phyloP scores from a whole-genome alignment of 2,888 invertebrate species.

The Drosophila nigritarsus region DNA sequence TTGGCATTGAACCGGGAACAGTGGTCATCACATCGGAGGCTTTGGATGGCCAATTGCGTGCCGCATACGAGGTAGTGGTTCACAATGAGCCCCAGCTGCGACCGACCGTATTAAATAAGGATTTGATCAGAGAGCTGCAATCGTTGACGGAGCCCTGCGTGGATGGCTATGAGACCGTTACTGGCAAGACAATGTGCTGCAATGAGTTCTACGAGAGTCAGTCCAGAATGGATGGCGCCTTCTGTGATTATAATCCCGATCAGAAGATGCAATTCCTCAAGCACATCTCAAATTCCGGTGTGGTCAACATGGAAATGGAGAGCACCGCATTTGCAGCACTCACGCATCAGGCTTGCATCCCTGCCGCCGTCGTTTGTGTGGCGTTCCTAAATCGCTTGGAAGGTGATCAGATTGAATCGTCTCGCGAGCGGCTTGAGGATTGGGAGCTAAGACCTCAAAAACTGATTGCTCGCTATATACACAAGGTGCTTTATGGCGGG shows the following conservation, averaged over 20 bases:
- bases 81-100: constrained; percentile 90
- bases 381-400: constrained; percentile 94
- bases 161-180: constrained; percentile 92
- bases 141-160: constrained; percentile 88
- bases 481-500: constrained; percentile 27
- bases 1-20: constrained; percentile 95
- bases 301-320: constrained; percentile 98
- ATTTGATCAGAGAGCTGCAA: constrained; percentile 91
- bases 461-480: constrained; percentile 46
- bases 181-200: constrained; percentile 96
- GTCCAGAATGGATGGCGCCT: constrained; percentile 95
- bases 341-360: constrained; percentile 94
- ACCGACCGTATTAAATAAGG: constrained; percentile 91
- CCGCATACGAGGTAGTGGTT: constrained; percentile 91
- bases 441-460: constrained; percentile 34
- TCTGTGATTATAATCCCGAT: constrained; percentile 93
- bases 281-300: constrained; percentile 89
- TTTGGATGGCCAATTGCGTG: constrained; percentile 92
- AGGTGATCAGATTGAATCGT: constrained; percentile 88
- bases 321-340: constrained; percentile 95
- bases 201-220: constrained; percentile 98
- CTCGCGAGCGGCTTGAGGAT: neutral
- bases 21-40: constrained; percentile 95
- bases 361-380: constrained; percentile 95
- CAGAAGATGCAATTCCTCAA: constrained; percentile 94